phyloP scores from a whole-genome alignment of 1,140 invertebrate species.

The Pseudachorutes palmiensis region DNA sequence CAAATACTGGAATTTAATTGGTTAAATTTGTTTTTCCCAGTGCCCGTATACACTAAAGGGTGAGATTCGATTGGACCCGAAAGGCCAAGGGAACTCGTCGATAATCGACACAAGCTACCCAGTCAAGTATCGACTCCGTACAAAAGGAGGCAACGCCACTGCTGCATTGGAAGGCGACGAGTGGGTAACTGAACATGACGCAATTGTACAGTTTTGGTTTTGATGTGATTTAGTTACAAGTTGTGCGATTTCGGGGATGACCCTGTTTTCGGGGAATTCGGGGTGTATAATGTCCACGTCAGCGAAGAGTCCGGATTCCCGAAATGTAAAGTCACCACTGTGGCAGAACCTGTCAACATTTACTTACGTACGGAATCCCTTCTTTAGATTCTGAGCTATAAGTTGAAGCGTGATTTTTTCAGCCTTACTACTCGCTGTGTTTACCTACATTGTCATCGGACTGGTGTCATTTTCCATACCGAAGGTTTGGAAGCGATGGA shows the following conservation, averaged over 20 bases:
- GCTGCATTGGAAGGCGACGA: slow-evolving; percentile 19
- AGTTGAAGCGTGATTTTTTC: background rate
- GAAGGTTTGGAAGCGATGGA: no score
- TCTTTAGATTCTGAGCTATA: background rate
- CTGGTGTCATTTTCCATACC: no score
- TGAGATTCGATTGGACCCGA: background rate
- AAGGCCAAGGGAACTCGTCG: background rate
- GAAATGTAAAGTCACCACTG: slow-evolving; percentile 14
- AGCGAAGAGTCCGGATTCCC: background rate
- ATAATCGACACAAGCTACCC: slow-evolving; percentile 29
- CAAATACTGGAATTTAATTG: background rate
- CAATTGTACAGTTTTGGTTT: background rate
- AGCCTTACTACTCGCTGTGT: slow-evolving; percentile 26
- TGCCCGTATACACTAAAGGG: slow-evolving; percentile 18
- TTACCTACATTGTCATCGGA: slow-evolving; percentile 21
- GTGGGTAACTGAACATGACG: slow-evolving; percentile 9
- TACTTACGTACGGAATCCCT: slow-evolving; percentile 29
- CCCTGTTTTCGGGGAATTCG: slow-evolving; percentile 29
- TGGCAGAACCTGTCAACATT: slow-evolving; percentile 31
- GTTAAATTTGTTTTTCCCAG: slow-evolving; percentile 13
- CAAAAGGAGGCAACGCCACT: background rate
- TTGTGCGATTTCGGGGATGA: slow-evolving; percentile 26
- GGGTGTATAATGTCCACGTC: slow-evolving; percentile 26
- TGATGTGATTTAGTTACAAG: background rate
- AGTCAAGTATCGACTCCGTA: slow-evolving; percentile 27